These are phyloP conservation scores for Barnardius zonarius DNA, from an alignment of 2,113 vertebrate species.

Conservation along the genomic window DNA sequence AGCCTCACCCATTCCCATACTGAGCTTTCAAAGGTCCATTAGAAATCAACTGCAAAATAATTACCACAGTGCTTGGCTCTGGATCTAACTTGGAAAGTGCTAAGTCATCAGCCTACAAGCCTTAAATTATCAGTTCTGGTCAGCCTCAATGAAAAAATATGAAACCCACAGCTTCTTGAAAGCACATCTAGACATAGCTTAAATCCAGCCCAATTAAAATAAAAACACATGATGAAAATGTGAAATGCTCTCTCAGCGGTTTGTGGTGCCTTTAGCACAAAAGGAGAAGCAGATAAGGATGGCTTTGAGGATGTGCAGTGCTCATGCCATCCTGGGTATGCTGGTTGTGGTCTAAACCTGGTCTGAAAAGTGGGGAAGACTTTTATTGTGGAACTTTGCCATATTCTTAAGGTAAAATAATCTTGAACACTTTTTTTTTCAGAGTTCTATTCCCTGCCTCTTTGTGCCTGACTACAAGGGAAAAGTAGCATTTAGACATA, in stretches of 20 bases:
- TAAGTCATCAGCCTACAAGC: slow-evolving; percentile 7
- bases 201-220: not conserved
- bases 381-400: not conserved
- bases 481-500: not conserved
- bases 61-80: slow-evolving; percentile 2
- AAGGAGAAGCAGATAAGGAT: not conserved
- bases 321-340: not conserved
- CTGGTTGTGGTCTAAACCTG: not conserved
- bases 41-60: slow-evolving; percentile 24
- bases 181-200: not conserved
- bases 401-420: not conserved
- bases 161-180: slow-evolving; percentile 18
- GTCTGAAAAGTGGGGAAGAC: not conserved
- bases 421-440: not conserved
- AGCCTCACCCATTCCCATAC: not conserved
- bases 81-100: not conserved
- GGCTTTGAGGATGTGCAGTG: not conserved
- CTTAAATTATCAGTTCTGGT: slow-evolving; percentile 5
- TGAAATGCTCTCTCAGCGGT: not conserved
- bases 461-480: not conserved
- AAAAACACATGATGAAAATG: not conserved
- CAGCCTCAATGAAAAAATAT: not conserved
- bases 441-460: not conserved
- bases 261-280: not conserved
- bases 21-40: not conserved